A percentile compares a stretch with the other conserved stretches of the same genome.
phyloP scores from a whole-genome alignment of 2,113 vertebrate species.

The Indri indri region DNA sequence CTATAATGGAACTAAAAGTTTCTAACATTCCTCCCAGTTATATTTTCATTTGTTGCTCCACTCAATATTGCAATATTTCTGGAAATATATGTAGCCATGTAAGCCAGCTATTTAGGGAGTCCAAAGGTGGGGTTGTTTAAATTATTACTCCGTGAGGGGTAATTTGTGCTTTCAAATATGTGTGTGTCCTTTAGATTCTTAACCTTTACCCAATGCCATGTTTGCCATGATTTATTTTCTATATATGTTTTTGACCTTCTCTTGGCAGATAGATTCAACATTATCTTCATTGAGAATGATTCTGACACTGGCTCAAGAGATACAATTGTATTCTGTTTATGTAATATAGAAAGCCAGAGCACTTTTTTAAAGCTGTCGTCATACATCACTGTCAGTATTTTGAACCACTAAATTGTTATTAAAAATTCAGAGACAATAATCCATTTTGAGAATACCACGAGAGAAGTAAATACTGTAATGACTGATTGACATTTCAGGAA shows the following conservation, averaged over 20 bases:
- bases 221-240: conserved; percentile 84
- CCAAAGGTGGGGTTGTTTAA: conserved; percentile 68
- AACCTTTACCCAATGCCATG: conserved; percentile 84
- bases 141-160: conserved; percentile 70
- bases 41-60: conserved; percentile 26
- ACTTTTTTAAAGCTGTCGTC: conserved; percentile 56
- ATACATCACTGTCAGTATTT: conserved; percentile 78
- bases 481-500: conserved; percentile 71
- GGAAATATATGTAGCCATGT: conserved; percentile 38
- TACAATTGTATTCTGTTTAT: conserved; percentile 72
- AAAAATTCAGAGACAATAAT: conserved; percentile 80
- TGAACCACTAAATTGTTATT: conserved; percentile 81
- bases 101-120: conserved; percentile 69
- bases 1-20: neutral
- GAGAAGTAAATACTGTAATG: conserved; percentile 75
- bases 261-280: conserved; percentile 72
- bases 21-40: neutral
- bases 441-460: conserved; percentile 69
- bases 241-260: conserved; percentile 85
- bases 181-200: conserved; percentile 82
- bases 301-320: conserved; percentile 65
- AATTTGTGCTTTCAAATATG: conserved; percentile 77
- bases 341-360: conserved; percentile 57
- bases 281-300: conserved; percentile 75
- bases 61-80: conserved; percentile 46